Evolutionary conservation across 2,797 vertebrate species (phyloP), one percentile per base, ranked within the genome.

Genomic region (Schizopygopsis pylzovi): DNA sequence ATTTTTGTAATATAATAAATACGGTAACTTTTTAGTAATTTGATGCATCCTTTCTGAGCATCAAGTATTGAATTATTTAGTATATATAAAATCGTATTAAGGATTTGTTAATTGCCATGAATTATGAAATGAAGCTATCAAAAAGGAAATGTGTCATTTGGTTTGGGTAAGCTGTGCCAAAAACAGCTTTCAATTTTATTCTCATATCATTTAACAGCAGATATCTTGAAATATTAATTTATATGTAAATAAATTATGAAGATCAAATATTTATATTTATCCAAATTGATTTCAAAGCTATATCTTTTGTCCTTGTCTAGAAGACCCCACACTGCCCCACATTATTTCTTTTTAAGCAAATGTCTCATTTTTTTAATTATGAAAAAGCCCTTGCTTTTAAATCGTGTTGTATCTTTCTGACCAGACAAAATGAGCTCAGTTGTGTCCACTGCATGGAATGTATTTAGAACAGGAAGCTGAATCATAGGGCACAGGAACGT

Each of bases 401-500:
- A 15, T 49, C 0, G 7, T 67, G 16, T 67, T 65, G 18, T 68
- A 8, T 39, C 37, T 71, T 54, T 78, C 54, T 45, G 47, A 83
- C 33, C 63, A 45, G 33, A 68, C 82, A 3, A 45, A 82, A 79
- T 52, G 47, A 79, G 70, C 47, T 33, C 76, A 79, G 80, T 79
- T 54, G 20, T 37, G 82, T 37, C 56, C 61, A 54, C 79, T 87
- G 59, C 71, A 77, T 84, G 81, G n/a, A 37, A 81, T 67, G 28
- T 67, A 43, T 85, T 87, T 83, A 68, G 54, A 28, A 80, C 87
- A 88, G 84, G 79, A 87, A 88, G 85, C 73, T 82, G 54, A 85
- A 82, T 87, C 71, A 75, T 67, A 78, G 77, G 11, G 20, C 77
- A 77, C 80, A 81, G 80, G 78, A 84, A 43, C 79, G n/a, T 28